These are phyloP conservation scores for Mimas tiliae DNA, from an alignment of 2,888 invertebrate genomes.

Conservation along the genomic window DNA sequence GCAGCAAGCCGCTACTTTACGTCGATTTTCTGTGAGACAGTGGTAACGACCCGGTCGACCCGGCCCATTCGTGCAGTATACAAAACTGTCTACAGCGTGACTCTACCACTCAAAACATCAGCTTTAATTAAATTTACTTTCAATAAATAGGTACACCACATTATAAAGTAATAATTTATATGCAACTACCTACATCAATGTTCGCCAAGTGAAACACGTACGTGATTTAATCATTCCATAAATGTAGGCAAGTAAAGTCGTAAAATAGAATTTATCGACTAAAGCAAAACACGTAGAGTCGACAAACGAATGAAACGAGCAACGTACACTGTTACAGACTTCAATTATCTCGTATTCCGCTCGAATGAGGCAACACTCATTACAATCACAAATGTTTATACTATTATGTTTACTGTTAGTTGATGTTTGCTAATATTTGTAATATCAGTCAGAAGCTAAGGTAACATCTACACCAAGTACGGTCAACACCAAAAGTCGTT, in stretches of 20 bases:
- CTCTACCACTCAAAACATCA: no score
- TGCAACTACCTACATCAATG: neutral
- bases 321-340: constrained; percentile 45
- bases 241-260: constrained; percentile 43
- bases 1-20: no score
- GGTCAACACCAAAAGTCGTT: neutral
- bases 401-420: constrained; percentile 48
- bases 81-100: no score
- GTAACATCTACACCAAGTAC: neutral
- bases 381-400: constrained; percentile 47
- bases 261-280: constrained; percentile 58
- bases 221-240: constrained; percentile 25
- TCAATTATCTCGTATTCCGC: constrained; percentile 49
- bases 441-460: constrained; percentile 40
- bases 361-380: constrained; percentile 40
- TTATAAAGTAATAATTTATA: no score
- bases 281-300: constrained; percentile 53
- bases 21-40: no score
- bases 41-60: no score
- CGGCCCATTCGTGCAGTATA: no score
- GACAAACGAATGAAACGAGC: constrained; percentile 53
- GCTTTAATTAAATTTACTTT: no score
- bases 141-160: no score
- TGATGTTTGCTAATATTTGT: constrained; percentile 45
- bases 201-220: constrained; percentile 6